Conservation (phyloP, 2,888 invertebrate species). For the Megamerina dolium region DNA sequence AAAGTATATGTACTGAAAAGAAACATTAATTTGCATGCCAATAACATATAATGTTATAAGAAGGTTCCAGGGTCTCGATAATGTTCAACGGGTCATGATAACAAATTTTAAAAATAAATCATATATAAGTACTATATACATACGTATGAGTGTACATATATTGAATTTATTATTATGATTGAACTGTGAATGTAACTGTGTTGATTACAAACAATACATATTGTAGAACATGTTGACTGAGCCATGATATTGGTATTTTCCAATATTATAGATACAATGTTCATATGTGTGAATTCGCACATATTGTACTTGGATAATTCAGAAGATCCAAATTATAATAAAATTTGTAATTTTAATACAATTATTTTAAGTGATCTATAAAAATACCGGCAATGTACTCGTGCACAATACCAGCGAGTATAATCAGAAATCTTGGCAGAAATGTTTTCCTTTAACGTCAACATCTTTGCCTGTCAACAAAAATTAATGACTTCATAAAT, state of each 20-base stretch:
- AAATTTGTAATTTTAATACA: no score
- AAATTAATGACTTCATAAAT: conserved; percentile 47
- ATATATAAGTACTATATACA: neutral
- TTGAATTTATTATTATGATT: no score
- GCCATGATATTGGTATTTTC: neutral
- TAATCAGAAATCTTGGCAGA: no score
- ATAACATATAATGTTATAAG: conserved; percentile 10
- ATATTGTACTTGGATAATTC: no score
- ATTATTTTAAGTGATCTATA: conserved; percentile 16
- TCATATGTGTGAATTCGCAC: no score
- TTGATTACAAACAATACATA: no score
- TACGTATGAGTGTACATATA: neutral
- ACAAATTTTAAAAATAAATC: conserved; percentile 30
- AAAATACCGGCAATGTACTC: conserved; percentile 3
- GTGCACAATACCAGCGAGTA: no score
- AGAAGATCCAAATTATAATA: no score
- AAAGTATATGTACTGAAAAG: no score
- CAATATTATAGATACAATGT: neutral
- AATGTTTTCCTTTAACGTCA: conserved; percentile 36
- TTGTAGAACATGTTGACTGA: no score
- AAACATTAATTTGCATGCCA: conserved; percentile 10
- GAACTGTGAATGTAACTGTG: no score
- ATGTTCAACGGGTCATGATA: conserved; percentile 36
- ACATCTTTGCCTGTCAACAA: conserved; percentile 46
- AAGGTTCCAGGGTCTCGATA: conserved; percentile 31